These are phyloP conservation scores for Cladopsammia gracilis DNA, from an alignment of 64 coral and sea anemone genomes.

Conservation along the genomic window DNA sequence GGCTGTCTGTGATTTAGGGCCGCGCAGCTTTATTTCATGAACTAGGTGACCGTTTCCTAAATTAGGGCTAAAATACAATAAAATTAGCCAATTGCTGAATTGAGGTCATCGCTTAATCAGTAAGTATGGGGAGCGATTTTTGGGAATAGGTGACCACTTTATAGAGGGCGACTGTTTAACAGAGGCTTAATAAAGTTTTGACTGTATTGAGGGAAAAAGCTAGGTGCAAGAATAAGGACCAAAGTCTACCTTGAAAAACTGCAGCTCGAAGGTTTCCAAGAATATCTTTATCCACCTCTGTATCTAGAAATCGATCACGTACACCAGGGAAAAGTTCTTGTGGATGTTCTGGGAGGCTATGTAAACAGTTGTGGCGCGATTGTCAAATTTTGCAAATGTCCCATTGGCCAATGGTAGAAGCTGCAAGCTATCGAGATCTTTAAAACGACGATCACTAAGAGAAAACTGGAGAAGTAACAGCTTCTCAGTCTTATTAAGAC, in stretches of 20 bases:
- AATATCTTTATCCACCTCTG: slow-evolving; percentile 7
- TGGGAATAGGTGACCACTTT: too few relatives aligned
- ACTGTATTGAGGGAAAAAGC: too few relatives aligned
- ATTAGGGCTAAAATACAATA: too few relatives aligned
- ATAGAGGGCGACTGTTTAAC: too few relatives aligned
- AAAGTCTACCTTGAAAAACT: slow-evolving; percentile 51
- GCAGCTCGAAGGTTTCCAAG: slow-evolving; percentile 16
- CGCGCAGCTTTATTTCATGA: too few relatives aligned
- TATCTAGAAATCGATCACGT: slow-evolving; percentile 31
- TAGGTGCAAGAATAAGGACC: too few relatives aligned
- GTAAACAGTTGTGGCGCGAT: slow-evolving; percentile 41
- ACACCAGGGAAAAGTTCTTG: slow-evolving; percentile 56
- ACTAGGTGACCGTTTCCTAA: too few relatives aligned
- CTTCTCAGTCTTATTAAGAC: slow-evolving; percentile 47
- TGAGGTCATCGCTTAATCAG: too few relatives aligned
- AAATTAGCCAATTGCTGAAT: too few relatives aligned
- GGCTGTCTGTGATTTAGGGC: too few relatives aligned
- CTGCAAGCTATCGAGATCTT: slow-evolving; percentile 52
- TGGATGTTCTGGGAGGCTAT: slow-evolving; percentile 67
- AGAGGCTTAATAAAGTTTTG: too few relatives aligned
- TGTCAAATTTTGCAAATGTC: slow-evolving; percentile 59
- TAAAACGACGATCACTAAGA: slow-evolving; percentile 56
- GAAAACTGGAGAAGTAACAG: slow-evolving; percentile 57
- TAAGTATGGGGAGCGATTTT: too few relatives aligned
- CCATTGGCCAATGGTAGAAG: slow-evolving; percentile 68